phyloP scores from a whole-genome alignment of 2,113 vertebrate genomes.

The Tricholaema leucomelas region DNA sequence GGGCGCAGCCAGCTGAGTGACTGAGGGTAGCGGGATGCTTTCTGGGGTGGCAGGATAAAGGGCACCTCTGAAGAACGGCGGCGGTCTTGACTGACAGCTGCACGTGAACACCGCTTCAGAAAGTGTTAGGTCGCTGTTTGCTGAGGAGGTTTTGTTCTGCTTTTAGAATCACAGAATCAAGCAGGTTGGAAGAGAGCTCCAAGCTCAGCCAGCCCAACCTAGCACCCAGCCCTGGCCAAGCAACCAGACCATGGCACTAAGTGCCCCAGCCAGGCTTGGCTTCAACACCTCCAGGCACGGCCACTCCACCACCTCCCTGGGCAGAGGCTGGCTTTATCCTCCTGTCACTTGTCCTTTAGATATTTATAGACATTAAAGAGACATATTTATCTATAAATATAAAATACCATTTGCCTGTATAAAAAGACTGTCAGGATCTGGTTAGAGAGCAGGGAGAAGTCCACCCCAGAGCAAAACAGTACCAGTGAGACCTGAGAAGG shows the following conservation, averaged over 20 bases:
- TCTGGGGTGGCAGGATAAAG: not conserved
- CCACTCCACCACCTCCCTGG: too few species aligned
- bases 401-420: not conserved
- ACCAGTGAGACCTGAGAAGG: not conserved
- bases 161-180: too few species aligned
- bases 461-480: not conserved
- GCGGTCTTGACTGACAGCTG: not conserved
- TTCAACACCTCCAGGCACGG: too few species aligned
- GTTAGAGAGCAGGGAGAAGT: not conserved
- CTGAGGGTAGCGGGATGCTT: rapidly evolving
- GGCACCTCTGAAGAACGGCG: not conserved
- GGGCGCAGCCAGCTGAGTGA: rapidly evolving
- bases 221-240: too few species aligned
- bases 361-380: too few species aligned
- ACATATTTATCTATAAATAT: not conserved
- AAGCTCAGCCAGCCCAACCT: too few species aligned
- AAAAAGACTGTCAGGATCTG: not conserved
- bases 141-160: not conserved
- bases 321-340: too few species aligned
- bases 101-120: not conserved
- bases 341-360: too few species aligned
- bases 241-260: too few species aligned
- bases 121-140: not conserved
- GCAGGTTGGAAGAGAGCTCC: too few species aligned
- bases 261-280: too few species aligned